Conservation (phyloP, 2,888 invertebrate genomes). For the Papilio elwesi region DNA sequence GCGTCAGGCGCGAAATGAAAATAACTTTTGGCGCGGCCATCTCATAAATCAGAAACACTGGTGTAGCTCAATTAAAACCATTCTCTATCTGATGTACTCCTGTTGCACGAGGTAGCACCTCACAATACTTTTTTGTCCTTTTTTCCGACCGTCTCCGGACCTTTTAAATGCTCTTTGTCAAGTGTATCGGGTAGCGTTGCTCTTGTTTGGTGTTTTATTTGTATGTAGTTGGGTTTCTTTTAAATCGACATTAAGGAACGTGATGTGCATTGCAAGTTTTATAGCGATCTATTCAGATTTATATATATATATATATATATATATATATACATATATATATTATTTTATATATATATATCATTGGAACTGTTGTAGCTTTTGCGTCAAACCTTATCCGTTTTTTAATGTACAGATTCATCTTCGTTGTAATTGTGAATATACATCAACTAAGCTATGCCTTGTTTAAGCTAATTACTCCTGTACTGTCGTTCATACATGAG, state of each 20-base stretch:
- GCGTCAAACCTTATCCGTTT: no score
- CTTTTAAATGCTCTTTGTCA: slow-evolving; percentile 64
- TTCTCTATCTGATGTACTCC: slow-evolving; percentile 77
- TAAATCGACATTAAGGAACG: slow-evolving; percentile 4
- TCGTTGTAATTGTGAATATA: no score
- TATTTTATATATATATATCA: no score
- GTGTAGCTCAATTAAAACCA: slow-evolving; percentile 82
- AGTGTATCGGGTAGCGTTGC: slow-evolving; percentile 45
- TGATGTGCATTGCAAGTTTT: slow-evolving; percentile 2
- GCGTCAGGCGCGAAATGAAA: slow-evolving; percentile 71
- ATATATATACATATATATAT: no score
- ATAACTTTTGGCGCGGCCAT: slow-evolving; percentile 78
- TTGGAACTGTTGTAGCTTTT: no score
- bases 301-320: no score
- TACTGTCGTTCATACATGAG: no score
- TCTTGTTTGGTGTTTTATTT: slow-evolving; percentile 29
- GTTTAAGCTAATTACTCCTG: no score
- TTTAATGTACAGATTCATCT: no score
- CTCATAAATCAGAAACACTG: slow-evolving; percentile 81
- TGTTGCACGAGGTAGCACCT: slow-evolving; percentile 60
- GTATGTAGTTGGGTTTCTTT: slow-evolving; percentile 10
- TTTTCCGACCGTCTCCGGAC: slow-evolving; percentile 49
- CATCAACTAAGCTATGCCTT: no score
- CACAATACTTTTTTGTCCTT: slow-evolving; percentile 43
- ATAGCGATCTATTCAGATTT: no score